A percentile compares a stretch with the other conserved stretches of the same genome.
Evolutionary conservation across 2,113 vertebrate species (phyloP).

Genomic region (Channa argus): DNA sequence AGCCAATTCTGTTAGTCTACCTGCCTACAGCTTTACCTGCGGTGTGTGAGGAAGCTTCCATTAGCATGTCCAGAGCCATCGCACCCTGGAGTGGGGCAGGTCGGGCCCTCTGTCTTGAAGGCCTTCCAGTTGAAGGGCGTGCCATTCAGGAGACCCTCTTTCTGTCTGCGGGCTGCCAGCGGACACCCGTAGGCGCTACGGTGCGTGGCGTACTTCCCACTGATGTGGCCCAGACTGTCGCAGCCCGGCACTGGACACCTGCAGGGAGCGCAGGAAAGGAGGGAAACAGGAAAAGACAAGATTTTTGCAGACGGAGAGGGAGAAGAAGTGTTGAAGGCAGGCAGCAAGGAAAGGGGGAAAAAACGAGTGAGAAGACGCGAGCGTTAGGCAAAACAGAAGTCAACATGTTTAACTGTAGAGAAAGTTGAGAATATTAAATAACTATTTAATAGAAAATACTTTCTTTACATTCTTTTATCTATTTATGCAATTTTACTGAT

Average conservation of each 20-base stretch:
- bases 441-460: conserved; percentile 24
- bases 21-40: conserved; percentile 84
- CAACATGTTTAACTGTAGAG: conserved; percentile 17
- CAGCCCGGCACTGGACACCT: conserved; percentile 97
- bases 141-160: conserved; percentile 93
- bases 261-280: conserved; percentile 28
- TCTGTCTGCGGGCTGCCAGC: conserved; percentile 93
- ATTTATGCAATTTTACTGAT: conserved; percentile 32
- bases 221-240: conserved; percentile 97
- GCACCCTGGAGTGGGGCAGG: conserved; percentile 94
- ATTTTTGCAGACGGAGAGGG: background rate
- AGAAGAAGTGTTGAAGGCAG: background rate
- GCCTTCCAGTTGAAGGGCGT: conserved; percentile 96
- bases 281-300: background rate
- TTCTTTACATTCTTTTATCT: conserved; percentile 30
- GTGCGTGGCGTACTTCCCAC: conserved; percentile 97
- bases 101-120: conserved; percentile 93
- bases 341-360: conserved; percentile 4
- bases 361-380: conserved; percentile 17
- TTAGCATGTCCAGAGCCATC: conserved; percentile 97
- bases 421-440: conserved; percentile 37
- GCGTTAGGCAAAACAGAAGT: conserved; percentile 25
- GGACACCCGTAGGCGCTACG: conserved; percentile 98
- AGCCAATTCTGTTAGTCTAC: no score
- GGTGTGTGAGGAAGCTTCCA: conserved; percentile 97